phyloP scores from a whole-genome alignment of 30 jellyfish, hydroid and myxozoan genomes.

The Cassiopea andromeda region DNA sequence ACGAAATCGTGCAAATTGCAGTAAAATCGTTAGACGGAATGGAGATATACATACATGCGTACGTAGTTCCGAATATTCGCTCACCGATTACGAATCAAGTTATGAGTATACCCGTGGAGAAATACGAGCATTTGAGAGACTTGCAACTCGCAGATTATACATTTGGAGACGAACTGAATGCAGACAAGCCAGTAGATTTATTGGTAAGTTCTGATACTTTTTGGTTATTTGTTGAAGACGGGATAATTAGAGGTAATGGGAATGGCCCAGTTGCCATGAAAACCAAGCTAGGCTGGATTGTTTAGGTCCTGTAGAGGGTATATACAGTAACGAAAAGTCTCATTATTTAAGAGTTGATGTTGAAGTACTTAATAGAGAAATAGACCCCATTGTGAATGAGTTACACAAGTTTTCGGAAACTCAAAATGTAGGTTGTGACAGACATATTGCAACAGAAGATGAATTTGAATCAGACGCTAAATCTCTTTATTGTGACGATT shows the following conservation, averaged over 20 bases:
- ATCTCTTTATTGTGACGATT: constrained; percentile 6
- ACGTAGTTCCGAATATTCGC: constrained; percentile 40
- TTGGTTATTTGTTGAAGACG: background rate
- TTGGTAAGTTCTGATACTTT: background rate
- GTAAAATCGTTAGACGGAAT: constrained; percentile 10
- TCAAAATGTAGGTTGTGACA: constrained; percentile 11
- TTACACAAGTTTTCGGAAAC: constrained; percentile 7
- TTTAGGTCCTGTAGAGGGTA: constrained; percentile 14
- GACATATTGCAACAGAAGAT: constrained; percentile 1
- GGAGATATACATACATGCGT: constrained; percentile 15
- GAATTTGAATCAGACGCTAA: constrained; percentile 34
- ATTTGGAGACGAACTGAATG: background rate
- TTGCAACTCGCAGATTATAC: constrained; percentile 37
- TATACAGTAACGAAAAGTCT: background rate
- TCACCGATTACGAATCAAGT: constrained; percentile 41
- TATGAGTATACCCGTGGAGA: background rate
- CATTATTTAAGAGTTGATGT: constrained; percentile 19
- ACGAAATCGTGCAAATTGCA: constrained; percentile 19
- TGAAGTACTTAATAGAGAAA: background rate
- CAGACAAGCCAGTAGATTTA: background rate
- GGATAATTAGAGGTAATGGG: background rate
- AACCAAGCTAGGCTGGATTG: constrained; percentile 24
- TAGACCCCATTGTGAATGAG: background rate
- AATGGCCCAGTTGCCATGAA: constrained; percentile 12
- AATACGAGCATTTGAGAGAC: constrained; percentile 24